phyloP scores from a whole-genome alignment of 1,140 invertebrate genomes.

The Formica selysi region DNA sequence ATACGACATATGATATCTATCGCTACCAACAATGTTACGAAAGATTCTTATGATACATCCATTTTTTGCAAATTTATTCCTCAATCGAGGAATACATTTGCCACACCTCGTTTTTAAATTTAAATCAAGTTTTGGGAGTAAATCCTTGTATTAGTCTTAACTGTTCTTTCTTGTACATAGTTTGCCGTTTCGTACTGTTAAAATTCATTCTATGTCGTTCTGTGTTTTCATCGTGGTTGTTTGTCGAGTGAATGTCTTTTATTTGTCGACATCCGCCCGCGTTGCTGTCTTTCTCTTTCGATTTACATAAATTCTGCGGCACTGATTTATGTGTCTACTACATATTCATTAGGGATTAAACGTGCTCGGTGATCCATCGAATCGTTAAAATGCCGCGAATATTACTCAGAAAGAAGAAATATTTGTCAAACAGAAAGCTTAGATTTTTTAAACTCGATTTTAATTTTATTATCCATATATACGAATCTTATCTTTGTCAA shows the following conservation, averaged over 20 bases:
- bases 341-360: constrained; percentile 47
- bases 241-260: constrained; percentile 7
- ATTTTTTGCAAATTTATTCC: background rate
- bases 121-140: background rate
- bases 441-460: background rate
- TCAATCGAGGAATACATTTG: background rate
- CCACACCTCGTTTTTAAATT: background rate
- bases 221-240: background rate
- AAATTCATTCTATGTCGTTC: constrained; percentile 30
- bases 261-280: background rate
- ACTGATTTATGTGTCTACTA: background rate
- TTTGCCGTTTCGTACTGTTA: constrained; percentile 10
- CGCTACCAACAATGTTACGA: background rate
- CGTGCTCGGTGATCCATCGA: background rate
- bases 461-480: background rate
- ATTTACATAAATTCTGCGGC: constrained; percentile 36
- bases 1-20: too few species aligned
- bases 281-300: background rate
- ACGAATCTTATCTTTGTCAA: background rate
- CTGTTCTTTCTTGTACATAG: background rate
- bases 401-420: constrained; percentile 18
- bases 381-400: constrained; percentile 20
- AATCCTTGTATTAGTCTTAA: background rate
- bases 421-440: background rate
- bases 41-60: background rate